Conservation (phyloP, 2,113 vertebrate species). For the Cettia cetti region DNA sequence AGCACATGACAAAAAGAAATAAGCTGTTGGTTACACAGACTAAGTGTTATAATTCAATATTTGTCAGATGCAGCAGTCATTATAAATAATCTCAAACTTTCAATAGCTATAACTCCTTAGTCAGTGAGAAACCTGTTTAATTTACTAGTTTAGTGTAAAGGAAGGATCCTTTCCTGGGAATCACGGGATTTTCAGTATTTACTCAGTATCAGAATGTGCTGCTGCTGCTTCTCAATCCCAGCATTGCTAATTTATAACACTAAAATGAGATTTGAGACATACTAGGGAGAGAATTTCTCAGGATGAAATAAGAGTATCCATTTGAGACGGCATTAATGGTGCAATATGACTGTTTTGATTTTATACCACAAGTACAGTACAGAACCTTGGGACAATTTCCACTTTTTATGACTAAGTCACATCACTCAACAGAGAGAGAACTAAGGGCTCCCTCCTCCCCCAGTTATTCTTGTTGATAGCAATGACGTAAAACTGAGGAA, state of each 20-base stretch:
- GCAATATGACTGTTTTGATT: slow-evolving; percentile 5
- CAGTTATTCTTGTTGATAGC: neutral
- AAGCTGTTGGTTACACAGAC: neutral
- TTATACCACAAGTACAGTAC: neutral
- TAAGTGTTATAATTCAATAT: neutral
- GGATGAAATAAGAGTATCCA: neutral
- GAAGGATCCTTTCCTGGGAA: neutral
- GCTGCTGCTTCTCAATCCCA: neutral
- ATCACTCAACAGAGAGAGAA: neutral
- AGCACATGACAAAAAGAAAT: slow-evolving; percentile 5
- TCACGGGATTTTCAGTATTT: neutral
- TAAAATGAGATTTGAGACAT: slow-evolving; percentile 24
- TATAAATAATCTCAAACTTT: neutral
- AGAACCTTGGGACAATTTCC: neutral
- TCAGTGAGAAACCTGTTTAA: neutral
- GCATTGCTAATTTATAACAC: slow-evolving; percentile 10
- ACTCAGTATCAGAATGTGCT: neutral
- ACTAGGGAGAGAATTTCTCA: slow-evolving; percentile 14
- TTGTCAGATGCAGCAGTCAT: neutral
- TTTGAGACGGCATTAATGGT: neutral
- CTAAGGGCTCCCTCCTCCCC: neutral
- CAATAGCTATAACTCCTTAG: neutral
- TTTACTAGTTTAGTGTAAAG: neutral
- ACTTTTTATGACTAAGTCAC: neutral
- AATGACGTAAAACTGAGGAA: neutral